phyloP scores from a whole-genome alignment of 2,888 invertebrate genomes.

The Anaspis maculata region DNA sequence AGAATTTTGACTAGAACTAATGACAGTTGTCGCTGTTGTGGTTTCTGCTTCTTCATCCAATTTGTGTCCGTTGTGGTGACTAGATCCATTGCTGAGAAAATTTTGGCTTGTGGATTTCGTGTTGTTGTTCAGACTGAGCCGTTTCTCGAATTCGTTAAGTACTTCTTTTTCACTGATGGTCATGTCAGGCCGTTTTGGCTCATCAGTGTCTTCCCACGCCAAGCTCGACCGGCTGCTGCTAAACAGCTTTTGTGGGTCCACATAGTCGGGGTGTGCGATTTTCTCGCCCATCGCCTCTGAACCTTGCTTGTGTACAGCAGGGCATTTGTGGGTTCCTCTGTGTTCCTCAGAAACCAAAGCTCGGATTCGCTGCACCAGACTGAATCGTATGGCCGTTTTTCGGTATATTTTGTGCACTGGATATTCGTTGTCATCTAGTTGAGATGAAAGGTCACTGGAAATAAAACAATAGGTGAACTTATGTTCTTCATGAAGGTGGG shows the following conservation, averaged over 20 bases:
- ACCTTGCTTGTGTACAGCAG: conserved; percentile 74
- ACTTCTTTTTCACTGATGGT: conserved; percentile 38
- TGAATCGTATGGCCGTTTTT: conserved; percentile 52
- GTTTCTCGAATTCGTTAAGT: conserved; percentile 35
- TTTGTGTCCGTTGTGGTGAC: conserved; percentile 7
- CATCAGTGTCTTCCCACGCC: conserved; percentile 12
- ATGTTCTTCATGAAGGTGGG: no score
- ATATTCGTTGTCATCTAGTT: conserved; percentile 49
- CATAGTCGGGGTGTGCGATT: conserved; percentile 81
- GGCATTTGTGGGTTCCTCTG: conserved; percentile 29
- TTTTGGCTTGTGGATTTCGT: conserved; percentile 12
- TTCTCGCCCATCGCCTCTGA: conserved; percentile 78
- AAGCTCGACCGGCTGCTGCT: conserved; percentile 16
- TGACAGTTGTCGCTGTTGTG: no score
- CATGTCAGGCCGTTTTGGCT: conserved; percentile 31
- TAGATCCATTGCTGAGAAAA: conserved; percentile 7
- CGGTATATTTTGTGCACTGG: conserved; percentile 77
- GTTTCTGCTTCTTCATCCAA: no score
- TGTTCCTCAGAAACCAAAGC: conserved; percentile 40
- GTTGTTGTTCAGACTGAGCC: no score
- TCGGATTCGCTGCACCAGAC: conserved; percentile 50
- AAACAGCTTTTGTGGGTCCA: conserved; percentile 65
- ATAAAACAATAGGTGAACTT: background rate
- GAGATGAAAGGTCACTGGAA: conserved; percentile 41
- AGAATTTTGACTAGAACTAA: conserved; percentile 35